A percentile compares a stretch with the other conserved stretches of the same genome.
phyloP scores from a whole-genome alignment of 2,797 vertebrate genomes.

The Distichodus sexfasciatus region DNA sequence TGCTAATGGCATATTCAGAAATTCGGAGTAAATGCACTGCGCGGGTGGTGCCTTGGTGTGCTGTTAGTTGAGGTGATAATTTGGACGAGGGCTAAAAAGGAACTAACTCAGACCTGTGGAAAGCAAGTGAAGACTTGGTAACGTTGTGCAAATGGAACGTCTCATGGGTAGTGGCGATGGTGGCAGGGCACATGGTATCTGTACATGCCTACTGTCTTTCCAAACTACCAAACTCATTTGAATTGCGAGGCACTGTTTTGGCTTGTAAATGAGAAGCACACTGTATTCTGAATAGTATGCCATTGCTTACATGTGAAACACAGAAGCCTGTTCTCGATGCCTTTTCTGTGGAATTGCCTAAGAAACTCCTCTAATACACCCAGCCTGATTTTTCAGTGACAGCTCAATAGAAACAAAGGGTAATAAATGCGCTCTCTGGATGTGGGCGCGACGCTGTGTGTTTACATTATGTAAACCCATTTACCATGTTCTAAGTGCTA shows the following conservation, averaged over 20 bases:
- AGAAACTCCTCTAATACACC: background rate
- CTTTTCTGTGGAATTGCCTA: background rate
- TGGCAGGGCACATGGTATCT: background rate
- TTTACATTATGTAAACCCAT: conserved; percentile 49
- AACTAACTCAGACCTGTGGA: background rate
- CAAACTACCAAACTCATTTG: background rate
- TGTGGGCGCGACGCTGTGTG: conserved; percentile 18
- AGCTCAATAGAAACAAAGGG: conserved; percentile 20
- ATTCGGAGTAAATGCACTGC: conserved; percentile 21
- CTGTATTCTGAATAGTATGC: background rate
- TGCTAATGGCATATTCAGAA: conserved; percentile 43
- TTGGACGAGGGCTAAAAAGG: conserved; percentile 20
- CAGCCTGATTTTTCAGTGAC: background rate
- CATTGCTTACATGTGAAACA: background rate
- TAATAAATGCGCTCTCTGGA: conserved; percentile 23
- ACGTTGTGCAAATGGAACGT: conserved; percentile 21
- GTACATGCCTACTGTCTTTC: background rate
- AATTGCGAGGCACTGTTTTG: background rate
- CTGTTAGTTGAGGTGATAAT: conserved; percentile 47
- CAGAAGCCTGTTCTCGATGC: background rate
- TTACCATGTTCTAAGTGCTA: conserved; percentile 32
- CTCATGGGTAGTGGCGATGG: too few relatives aligned
- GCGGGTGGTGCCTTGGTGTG: conserved; percentile 26
- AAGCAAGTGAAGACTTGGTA: conserved; percentile 13
- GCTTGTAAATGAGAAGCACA: conserved; percentile 5